Conservation (phyloP, 92 coral and sea anemone species). For the Paragorgia papillata region DNA sequence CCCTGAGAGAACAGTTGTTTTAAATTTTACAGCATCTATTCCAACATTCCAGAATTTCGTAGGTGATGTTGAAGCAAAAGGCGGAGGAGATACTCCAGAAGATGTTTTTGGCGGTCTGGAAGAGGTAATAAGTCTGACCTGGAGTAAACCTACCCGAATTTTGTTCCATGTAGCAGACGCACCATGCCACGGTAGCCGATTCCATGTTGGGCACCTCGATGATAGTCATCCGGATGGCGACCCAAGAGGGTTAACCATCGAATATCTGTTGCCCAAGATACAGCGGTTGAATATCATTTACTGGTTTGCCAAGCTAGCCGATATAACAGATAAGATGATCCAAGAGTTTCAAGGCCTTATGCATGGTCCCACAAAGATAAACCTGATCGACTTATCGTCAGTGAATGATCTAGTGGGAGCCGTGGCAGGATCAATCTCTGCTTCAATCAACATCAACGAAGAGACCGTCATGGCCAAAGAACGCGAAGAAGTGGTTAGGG, state of each 20-base stretch:
- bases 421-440: slow-evolving; percentile 21
- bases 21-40: slow-evolving; percentile 14
- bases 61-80: slow-evolving; percentile 4
- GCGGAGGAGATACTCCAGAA: slow-evolving; percentile 31
- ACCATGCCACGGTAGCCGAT: slow-evolving; percentile 30
- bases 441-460: slow-evolving; percentile 1
- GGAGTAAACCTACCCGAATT: slow-evolving; percentile 35
- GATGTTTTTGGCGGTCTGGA: slow-evolving; percentile 33
- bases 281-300: background rate
- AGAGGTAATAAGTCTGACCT: slow-evolving; percentile 16
- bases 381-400: slow-evolving; percentile 8
- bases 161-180: slow-evolving; percentile 31
- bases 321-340: slow-evolving; percentile 22
- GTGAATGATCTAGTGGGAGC: slow-evolving; percentile 24
- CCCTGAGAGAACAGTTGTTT: slow-evolving; percentile 2
- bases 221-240: slow-evolving; percentile 32
- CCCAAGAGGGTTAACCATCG: slow-evolving; percentile 17
- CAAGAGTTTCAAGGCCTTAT: slow-evolving; percentile 24
- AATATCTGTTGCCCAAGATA: slow-evolving; percentile 15
- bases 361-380: background rate
- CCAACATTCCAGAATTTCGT: slow-evolving; percentile 15
- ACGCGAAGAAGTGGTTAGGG: background rate
- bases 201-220: slow-evolving; percentile 10
- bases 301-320: slow-evolving; percentile 37
- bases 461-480: slow-evolving; percentile 6